Evolutionary conservation across 2,888 invertebrate species (phyloP).

Genomic region (Dione vanillae): DNA sequence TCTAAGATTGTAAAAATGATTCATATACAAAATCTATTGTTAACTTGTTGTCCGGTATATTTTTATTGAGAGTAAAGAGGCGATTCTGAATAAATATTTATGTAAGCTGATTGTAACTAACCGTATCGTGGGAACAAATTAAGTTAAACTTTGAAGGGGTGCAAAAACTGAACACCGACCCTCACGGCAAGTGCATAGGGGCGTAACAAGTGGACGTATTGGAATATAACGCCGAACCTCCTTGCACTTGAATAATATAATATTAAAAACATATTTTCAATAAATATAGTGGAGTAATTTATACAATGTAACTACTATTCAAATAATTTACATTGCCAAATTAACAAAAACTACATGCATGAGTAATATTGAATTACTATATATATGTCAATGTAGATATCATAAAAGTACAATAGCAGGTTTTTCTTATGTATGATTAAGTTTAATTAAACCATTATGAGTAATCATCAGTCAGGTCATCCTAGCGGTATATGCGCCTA

Average conservation of each 20-base stretch:
- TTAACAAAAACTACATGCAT: neutral
- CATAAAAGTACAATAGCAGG: neutral
- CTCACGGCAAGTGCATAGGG: conserved; percentile 80
- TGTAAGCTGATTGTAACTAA: conserved; percentile 16
- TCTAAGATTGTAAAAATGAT: no score
- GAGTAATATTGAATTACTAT: neutral
- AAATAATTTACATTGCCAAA: neutral
- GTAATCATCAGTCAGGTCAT: conserved; percentile 41
- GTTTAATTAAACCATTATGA: conserved; percentile 17
- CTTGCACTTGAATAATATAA: conserved; percentile 45
- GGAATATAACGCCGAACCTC: conserved; percentile 46
- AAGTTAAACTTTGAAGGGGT: conserved; percentile 67
- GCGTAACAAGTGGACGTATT: conserved; percentile 78
- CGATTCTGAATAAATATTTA: neutral
- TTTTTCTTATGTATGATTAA: neutral
- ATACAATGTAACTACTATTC: neutral
- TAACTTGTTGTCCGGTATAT: no score
- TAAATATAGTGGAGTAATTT: neutral
- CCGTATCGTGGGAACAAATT: conserved; percentile 71
- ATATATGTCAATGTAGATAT: neutral
- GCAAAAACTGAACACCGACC: conserved; percentile 78
- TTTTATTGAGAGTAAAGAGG: no score
- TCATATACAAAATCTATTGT: no score
- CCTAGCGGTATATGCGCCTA: conserved; percentile 50
- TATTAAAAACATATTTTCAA: conserved; percentile 17